These are phyloP conservation scores for Actinia equina DNA, from an alignment of 64 coral and sea anemone species.

Conservation along the genomic window DNA sequence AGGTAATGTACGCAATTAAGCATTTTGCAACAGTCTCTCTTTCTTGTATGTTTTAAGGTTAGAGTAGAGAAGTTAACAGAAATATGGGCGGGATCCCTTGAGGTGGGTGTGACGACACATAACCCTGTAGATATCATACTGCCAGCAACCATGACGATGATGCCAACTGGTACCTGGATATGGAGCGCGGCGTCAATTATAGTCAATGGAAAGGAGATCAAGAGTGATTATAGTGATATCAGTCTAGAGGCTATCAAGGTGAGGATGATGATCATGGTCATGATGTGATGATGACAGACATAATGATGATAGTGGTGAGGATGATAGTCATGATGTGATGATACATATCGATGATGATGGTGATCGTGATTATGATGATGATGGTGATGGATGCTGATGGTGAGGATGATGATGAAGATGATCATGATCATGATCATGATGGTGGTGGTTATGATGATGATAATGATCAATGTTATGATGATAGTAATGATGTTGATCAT, in stretches of 20 bases:
- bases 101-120: conserved; percentile 72
- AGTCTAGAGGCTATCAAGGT: conserved; percentile 80
- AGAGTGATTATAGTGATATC: conserved; percentile 58
- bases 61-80: conserved; percentile 65
- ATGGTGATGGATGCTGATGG: conserved; percentile 17
- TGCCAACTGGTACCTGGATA: conserved; percentile 89
- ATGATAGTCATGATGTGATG: not conserved
- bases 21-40: too few relatives aligned
- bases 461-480: not conserved
- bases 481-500: not conserved
- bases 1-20: not conserved
- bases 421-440: not conserved
- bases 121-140: conserved; percentile 69
- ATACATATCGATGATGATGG: not conserved
- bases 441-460: not conserved
- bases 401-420: not conserved
- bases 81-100: conserved; percentile 83
- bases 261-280: not conserved
- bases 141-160: conserved; percentile 86
- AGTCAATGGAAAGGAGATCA: conserved; percentile 70
- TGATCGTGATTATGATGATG: not conserved
- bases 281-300: not conserved
- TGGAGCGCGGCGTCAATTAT: conserved; percentile 75
- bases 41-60: conserved; percentile 35
- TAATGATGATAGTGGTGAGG: not conserved